Conservation (phyloP, 2,113 vertebrate genomes). For the Cyprinus carpio region DNA sequence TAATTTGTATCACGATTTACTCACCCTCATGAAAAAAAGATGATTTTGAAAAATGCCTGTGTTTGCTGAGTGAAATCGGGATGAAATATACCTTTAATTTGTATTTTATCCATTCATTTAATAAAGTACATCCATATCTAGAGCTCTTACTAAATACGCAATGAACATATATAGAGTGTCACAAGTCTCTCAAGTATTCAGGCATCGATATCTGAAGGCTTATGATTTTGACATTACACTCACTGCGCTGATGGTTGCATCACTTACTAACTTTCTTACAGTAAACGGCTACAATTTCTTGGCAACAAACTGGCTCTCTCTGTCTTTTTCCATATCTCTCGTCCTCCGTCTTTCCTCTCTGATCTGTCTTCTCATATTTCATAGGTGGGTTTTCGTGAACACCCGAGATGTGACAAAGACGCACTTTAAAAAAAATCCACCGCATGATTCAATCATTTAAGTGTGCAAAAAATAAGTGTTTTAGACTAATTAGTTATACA, state of each 20-base stretch:
- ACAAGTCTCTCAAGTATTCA: not conserved
- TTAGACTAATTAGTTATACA: constrained; percentile 84
- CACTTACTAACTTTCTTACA: constrained; percentile 59
- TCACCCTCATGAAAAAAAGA: not conserved
- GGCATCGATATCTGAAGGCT: constrained; percentile 55
- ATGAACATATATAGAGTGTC: not conserved
- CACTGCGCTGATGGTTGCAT: constrained; percentile 78
- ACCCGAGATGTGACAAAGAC: constrained; percentile 8
- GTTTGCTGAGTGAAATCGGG: not conserved
- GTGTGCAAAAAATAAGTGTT: constrained; percentile 70
- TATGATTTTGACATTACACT: constrained; percentile 78
- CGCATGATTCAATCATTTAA: not conserved
- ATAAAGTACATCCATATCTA: not conserved
- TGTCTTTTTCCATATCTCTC: constrained; percentile 6
- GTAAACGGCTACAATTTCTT: constrained; percentile 39
- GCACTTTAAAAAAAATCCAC: constrained; percentile 14
- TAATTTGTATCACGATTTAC: not conserved
- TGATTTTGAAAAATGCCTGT: not conserved
- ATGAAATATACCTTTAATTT: not conserved
- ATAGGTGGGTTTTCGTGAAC: constrained; percentile 26
- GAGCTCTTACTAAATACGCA: not conserved
- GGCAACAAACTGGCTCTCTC: constrained; percentile 22
- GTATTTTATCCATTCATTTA: not conserved
- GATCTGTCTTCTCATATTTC: constrained; percentile 25
- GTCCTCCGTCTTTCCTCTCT: constrained; percentile 5